phyloP scores from a whole-genome alignment of 2,113 vertebrate species.

The Glareola pratincola region DNA sequence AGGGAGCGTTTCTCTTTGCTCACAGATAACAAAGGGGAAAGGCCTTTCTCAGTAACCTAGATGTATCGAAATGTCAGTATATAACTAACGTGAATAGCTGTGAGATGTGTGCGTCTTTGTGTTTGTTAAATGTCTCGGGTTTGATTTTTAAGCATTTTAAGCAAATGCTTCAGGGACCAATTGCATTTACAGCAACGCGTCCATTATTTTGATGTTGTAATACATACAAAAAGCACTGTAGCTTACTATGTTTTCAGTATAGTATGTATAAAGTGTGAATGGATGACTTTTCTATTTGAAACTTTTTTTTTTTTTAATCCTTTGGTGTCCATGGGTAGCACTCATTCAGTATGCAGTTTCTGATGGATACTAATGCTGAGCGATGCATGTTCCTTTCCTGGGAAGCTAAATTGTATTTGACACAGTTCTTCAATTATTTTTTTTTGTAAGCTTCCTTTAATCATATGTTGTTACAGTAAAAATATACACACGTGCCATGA shows the following conservation, averaged over 20 bases:
- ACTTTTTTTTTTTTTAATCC: background rate
- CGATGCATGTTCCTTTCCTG: slow-evolving; percentile 21
- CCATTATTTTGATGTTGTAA: background rate
- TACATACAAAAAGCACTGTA: background rate
- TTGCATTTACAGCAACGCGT: background rate
- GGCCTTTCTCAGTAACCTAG: background rate
- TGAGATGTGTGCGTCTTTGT: background rate
- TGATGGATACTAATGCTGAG: background rate
- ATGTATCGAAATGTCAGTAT: background rate
- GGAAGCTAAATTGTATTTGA: background rate
- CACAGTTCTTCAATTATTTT: background rate
- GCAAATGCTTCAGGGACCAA: background rate
- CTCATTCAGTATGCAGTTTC: background rate
- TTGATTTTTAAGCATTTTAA: background rate
- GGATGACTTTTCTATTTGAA: background rate
- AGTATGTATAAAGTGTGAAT: background rate
- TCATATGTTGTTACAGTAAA: background rate
- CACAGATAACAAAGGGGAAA: background rate
- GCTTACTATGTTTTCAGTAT: background rate
- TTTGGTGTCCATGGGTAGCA: background rate
- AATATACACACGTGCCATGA: background rate
- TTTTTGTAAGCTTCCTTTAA: background rate
- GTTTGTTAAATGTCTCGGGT: background rate
- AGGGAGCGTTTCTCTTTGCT: background rate
- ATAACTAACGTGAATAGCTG: background rate